Evolutionary conservation across 2,888 invertebrate species (phyloP).

Genomic region (Idaea straminata): DNA sequence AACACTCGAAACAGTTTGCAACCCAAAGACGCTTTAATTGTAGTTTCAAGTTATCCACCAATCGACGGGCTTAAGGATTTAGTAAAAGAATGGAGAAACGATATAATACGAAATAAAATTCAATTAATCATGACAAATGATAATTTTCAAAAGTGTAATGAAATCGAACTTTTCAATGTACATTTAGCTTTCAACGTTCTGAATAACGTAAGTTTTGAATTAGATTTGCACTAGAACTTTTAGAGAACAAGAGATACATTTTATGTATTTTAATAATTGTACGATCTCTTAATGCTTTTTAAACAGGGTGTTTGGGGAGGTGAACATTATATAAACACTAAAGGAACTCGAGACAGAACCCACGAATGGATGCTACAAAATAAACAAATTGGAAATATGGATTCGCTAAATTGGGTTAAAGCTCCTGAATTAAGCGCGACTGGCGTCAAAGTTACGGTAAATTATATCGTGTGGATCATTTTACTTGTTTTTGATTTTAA

Average conservation of each 20-base stretch:
- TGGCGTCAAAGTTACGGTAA: constrained; percentile 29
- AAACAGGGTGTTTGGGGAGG: constrained; percentile 33
- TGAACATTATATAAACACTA: constrained; percentile 29
- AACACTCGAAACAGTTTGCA: constrained; percentile 22
- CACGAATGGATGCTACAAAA: constrained; percentile 19
- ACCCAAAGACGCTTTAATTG: constrained; percentile 25
- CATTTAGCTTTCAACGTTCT: constrained; percentile 30
- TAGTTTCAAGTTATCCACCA: constrained; percentile 34
- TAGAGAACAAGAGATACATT: not conserved
- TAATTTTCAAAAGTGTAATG: constrained; percentile 13
- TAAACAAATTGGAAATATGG: constrained; percentile 26
- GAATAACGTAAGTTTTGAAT: constrained; percentile 26
- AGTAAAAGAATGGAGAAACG: constrained; percentile 33
- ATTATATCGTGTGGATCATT: not conserved
- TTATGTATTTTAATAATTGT: not conserved
- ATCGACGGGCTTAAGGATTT: constrained; percentile 31
- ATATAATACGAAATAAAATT: constrained; percentile 27
- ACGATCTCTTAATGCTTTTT: not conserved
- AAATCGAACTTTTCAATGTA: constrained; percentile 15
- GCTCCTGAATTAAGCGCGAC: constrained; percentile 7
- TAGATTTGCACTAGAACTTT: not conserved
- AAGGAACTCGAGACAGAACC: constrained; percentile 4
- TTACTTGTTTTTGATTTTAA: not conserved
- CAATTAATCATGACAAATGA: constrained; percentile 26
- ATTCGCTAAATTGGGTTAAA: constrained; percentile 34